These are phyloP conservation scores for Noctuana brunneofusca DNA, from an alignment of 2,888 invertebrate genomes.

Conservation along the genomic window DNA sequence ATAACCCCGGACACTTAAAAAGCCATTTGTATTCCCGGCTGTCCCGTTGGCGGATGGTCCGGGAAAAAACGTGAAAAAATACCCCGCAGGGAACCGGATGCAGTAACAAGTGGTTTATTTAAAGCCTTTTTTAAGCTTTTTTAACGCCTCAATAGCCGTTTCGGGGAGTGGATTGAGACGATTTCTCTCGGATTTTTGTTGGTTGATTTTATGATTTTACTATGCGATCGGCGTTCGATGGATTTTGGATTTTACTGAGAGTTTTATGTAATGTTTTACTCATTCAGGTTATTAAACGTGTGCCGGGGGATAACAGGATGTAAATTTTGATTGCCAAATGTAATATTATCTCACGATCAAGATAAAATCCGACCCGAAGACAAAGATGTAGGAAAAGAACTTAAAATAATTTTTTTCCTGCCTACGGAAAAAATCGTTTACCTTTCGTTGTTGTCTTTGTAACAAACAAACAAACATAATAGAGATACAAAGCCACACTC, in stretches of 20 bases:
- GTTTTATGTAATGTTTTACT: neutral
- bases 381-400: too few species aligned
- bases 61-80: slow-evolving; percentile 35
- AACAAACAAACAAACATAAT: too few species aligned
- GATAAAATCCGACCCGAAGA: too few species aligned
- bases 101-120: slow-evolving; percentile 35
- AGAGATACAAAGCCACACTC: too few species aligned
- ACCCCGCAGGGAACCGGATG: slow-evolving; percentile 28
- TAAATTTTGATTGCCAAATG: too few species aligned
- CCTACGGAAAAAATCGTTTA: too few species aligned
- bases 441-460: too few species aligned
- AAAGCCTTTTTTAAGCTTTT: slow-evolving; percentile 31
- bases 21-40: slow-evolving; percentile 57
- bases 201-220: slow-evolving; percentile 11
- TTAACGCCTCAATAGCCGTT: slow-evolving; percentile 28
- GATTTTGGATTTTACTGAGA: slow-evolving; percentile 10
- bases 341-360: too few species aligned
- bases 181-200: slow-evolving; percentile 19
- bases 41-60: slow-evolving; percentile 45
- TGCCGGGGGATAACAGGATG: too few species aligned
- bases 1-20: slow-evolving; percentile 61
- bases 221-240: neutral
- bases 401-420: too few species aligned
- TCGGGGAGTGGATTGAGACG: slow-evolving; percentile 19
- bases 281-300: too few species aligned